These are phyloP conservation scores for Zygothrica quintamaculata DNA, from an alignment of 2,888 invertebrate species.

Conservation along the genomic window DNA sequence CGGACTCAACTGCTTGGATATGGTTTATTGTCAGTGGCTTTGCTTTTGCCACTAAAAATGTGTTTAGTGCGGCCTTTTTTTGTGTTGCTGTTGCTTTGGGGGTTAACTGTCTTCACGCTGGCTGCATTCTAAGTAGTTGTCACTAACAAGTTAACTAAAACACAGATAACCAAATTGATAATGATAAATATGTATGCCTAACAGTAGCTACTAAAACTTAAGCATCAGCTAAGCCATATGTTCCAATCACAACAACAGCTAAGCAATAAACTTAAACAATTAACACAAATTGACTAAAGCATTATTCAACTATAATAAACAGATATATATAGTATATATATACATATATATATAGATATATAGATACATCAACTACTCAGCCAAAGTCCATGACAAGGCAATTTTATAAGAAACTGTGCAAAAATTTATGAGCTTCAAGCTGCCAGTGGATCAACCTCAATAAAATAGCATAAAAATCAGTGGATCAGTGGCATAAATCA, in stretches of 20 bases:
- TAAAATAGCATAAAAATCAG: neutral
- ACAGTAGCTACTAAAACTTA: neutral
- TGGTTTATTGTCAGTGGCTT: conserved; percentile 30
- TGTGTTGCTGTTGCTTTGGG: too few relatives aligned
- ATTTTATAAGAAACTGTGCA: neutral
- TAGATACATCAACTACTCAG: too few relatives aligned
- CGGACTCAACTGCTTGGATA: conserved; percentile 16
- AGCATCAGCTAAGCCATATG: neutral
- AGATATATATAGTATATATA: too few relatives aligned
- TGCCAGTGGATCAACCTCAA: neutral
- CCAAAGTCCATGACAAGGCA: conserved; percentile 7
- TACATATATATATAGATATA: too few relatives aligned
- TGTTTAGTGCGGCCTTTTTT: conserved; percentile 24
- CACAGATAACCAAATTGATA: conserved; percentile 1
- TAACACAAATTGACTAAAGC: too few relatives aligned
- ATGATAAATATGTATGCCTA: neutral
- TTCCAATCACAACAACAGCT: neutral
- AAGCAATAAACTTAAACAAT: too few relatives aligned
- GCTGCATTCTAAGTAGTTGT: neutral
- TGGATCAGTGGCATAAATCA: conserved; percentile 59
- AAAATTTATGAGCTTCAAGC: conserved; percentile 39
- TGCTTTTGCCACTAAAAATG: conserved; percentile 31
- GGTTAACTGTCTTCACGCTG: conserved; percentile 8
- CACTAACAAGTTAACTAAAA: neutral
- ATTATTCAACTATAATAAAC: too few relatives aligned